Percentiles rank a stretch among this genome's conserved stretches.
These are phyloP conservation scores for Falco punctatus DNA, from an alignment of 2,113 vertebrate genomes.

Conservation along the genomic window DNA sequence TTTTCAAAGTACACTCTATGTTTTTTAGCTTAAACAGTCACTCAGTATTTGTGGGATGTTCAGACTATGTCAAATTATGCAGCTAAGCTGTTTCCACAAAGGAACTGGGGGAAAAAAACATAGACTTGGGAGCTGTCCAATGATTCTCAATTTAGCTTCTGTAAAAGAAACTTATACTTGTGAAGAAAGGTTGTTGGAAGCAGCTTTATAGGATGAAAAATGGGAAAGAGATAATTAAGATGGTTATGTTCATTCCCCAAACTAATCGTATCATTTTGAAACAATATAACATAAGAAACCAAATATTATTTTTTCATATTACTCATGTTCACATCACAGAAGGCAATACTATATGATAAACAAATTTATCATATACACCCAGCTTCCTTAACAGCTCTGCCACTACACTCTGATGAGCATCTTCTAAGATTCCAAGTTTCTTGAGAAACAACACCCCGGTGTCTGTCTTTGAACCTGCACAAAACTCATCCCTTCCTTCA, in stretches of 20 bases:
- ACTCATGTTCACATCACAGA: not conserved
- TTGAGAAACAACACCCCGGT: not conserved
- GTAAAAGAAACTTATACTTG: not conserved
- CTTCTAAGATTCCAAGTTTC: not conserved
- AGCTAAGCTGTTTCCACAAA: conserved; percentile 6
- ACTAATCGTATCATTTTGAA: not conserved
- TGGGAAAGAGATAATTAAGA: not conserved
- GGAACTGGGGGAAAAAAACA: not conserved
- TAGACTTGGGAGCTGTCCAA: not conserved
- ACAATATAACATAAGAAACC: not conserved
- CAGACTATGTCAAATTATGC: not conserved
- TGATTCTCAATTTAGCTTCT: not conserved
- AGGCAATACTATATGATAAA: not conserved
- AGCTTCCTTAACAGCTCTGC: not conserved
- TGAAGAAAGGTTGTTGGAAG: not conserved
- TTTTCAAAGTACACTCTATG: not conserved
- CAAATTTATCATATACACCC: not conserved
- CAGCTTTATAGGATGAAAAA: not conserved
- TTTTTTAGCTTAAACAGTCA: conserved; percentile 25
- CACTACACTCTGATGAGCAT: fast-evolving
- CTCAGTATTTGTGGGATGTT: not conserved
- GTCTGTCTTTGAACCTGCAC: not conserved
- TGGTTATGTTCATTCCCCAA: not conserved
- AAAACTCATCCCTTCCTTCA: not conserved
- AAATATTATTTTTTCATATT: not conserved